Evolutionary conservation across 2,113 vertebrate species (phyloP).

Genomic region (Dasyprocta punctata): DNA sequence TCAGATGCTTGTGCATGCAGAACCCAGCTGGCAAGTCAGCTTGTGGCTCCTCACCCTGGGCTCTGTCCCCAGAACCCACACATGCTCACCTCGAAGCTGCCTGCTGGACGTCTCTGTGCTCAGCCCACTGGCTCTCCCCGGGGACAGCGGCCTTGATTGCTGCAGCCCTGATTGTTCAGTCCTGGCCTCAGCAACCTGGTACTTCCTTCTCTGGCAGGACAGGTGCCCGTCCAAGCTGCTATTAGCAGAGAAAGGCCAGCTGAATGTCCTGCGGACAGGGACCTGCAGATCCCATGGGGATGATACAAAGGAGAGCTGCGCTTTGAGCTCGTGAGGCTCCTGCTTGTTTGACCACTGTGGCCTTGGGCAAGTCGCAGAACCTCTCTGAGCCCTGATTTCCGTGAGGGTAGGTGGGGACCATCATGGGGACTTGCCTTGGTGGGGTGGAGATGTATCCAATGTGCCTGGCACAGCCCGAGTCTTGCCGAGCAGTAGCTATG

Average conservation of each 20-base stretch:
- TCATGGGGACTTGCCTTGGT: background rate
- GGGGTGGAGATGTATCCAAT: no score
- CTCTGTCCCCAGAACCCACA: background rate
- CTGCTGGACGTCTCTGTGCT: rapidly evolving
- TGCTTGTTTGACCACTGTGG: rapidly evolving
- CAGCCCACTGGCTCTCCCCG: background rate
- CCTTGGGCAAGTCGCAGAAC: background rate
- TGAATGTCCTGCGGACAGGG: background rate
- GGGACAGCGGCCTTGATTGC: background rate
- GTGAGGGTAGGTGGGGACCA: rapidly evolving
- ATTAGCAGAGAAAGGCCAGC: background rate
- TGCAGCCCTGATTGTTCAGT: background rate
- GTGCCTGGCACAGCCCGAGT: background rate
- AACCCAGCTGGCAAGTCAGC: background rate
- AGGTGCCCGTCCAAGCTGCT: background rate
- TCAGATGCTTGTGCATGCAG: rapidly evolving
- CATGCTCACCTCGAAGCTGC: rapidly evolving
- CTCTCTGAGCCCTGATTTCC: background rate
- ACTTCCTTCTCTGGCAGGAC: background rate
- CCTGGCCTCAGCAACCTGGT: background rate
- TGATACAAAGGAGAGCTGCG: background rate
- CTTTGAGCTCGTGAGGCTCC: background rate
- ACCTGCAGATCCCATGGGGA: background rate
- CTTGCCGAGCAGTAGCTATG: rapidly evolving
- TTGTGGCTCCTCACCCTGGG: background rate